phyloP scores from a whole-genome alignment of 2,888 invertebrate species.

The Plebejus argus region DNA sequence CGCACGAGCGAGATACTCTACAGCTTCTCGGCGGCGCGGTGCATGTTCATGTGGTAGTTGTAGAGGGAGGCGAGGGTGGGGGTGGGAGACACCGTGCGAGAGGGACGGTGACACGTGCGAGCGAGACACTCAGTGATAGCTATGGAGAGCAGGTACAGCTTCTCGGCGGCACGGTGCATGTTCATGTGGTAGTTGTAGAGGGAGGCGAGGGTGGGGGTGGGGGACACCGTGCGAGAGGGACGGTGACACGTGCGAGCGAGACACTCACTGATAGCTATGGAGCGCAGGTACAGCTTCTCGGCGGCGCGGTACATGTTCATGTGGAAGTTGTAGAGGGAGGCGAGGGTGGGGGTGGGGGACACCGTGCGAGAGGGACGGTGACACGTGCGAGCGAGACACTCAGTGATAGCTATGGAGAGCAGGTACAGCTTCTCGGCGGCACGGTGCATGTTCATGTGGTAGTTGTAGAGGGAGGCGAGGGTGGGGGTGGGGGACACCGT shows the following conservation, averaged over 20 bases:
- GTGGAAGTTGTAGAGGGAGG: constrained; percentile 97
- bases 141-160: constrained; percentile 92
- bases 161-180: constrained; percentile 91
- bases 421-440: constrained; percentile 94
- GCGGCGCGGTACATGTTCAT: constrained; percentile 93
- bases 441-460: constrained; percentile 93
- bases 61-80: constrained; percentile 94
- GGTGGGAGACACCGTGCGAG: background rate
- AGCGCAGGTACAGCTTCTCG: constrained; percentile 91
- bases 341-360: constrained; percentile 82
- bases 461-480: constrained; percentile 96
- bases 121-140: constrained; percentile 73
- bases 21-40: constrained; percentile 91
- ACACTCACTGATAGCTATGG: constrained; percentile 84
- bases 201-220: constrained; percentile 88
- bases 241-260: background rate
- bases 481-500: constrained; percentile 68
- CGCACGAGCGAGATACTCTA: constrained; percentile 64
- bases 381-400: background rate
- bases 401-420: constrained; percentile 89
- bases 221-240: background rate
- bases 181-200: constrained; percentile 97
- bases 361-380: background rate
- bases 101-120: background rate
- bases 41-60: constrained; percentile 96